Conservation (phyloP, 2,888 invertebrate genomes). For the Saturnia japonica region DNA sequence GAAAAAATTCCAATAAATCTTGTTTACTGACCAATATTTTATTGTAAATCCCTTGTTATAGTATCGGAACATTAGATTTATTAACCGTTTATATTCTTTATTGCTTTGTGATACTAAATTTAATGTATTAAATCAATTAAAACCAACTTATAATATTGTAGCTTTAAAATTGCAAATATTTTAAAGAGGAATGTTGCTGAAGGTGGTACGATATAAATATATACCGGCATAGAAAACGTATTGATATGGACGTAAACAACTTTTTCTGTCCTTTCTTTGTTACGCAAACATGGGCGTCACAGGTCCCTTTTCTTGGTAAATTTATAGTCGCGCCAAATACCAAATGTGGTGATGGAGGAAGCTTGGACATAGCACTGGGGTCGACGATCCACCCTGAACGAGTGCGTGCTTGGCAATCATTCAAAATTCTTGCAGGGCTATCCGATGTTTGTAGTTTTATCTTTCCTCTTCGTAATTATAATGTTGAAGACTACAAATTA, state of each 20-base stretch:
- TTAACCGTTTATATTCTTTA: too few relatives aligned
- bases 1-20: too few relatives aligned
- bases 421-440: conserved; percentile 25
- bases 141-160: background rate
- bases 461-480: background rate
- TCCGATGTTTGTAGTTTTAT: conserved; percentile 15
- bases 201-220: background rate
- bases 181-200: background rate
- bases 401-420: conserved; percentile 32
- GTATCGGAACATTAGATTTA: too few relatives aligned
- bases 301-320: conserved; percentile 34
- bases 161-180: too few relatives aligned
- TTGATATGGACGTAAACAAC: conserved; percentile 9
- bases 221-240: background rate
- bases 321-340: conserved; percentile 34
- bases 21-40: too few relatives aligned
- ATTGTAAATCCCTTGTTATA: too few relatives aligned
- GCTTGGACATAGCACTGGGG: conserved; percentile 30
- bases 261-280: conserved; percentile 15
- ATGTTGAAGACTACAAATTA: background rate
- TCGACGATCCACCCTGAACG: conserved; percentile 32
- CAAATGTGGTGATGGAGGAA: conserved; percentile 40
- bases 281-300: conserved; percentile 22
- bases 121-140: background rate
- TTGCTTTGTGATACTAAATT: background rate